Base-by-base conservation (phyloP, 2,888 invertebrate species). In the Netelia virgata region DNA sequence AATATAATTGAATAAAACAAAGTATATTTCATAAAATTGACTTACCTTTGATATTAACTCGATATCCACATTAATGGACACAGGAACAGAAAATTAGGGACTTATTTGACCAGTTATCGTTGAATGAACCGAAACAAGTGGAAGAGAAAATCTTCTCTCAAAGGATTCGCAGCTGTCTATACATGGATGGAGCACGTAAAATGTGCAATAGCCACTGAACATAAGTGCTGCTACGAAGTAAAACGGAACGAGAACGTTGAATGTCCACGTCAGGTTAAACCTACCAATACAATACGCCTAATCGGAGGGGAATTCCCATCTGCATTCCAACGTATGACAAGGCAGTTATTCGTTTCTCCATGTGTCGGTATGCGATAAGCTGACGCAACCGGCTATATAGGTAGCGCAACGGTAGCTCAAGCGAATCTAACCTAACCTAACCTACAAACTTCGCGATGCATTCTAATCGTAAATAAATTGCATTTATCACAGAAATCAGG, bases 191-290 rank as follows among this genome's bases (percentile, higher is more conserved):
- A 43, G 57, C 57, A 57, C 66, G 76, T 28, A 76, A 76, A 23
- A 11, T 66, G 66, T 28, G 59, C 68, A 16, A 23, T 43, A 77
- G 69, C 16, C 16, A 59, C 43, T 0, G 16, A 9, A 55, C 18
- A 18, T 23, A 53, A 16, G 11, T 18, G 43, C 43, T 77, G 23
- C 36, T 28, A 68, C 23, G 28, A 36, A 10, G 20, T 8, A 57
- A 59, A 69, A 66, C 75, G 43, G 23, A 50, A 50, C 23, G n/a
- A 23, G 23, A 64, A 36, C 53, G 41, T 28, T n/a, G 16, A 41
- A 76, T 47, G 66, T 28, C 76, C 68, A 77, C 68, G 76, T 77
- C 76, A 68, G 76, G 66, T 66, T 76, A 64, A 70, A 36, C 36
- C 36, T 14, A 14, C 3, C 47, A 47, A 14, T 14, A 47, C 14